Conservation (phyloP, 92 coral and sea anemone species). For the Ricordea florida region DNA sequence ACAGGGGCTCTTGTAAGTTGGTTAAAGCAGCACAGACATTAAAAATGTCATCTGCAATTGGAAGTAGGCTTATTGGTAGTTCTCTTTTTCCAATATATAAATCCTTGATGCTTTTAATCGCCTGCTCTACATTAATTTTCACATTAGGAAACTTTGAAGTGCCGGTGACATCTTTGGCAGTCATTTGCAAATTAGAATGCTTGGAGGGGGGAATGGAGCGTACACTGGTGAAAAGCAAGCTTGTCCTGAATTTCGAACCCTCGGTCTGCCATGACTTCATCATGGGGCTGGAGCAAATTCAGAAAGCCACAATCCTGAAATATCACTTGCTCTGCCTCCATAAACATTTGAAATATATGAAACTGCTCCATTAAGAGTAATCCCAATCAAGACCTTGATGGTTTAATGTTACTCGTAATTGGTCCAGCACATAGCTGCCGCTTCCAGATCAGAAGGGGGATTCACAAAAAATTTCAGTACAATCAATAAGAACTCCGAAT, state of each 20-base stretch:
- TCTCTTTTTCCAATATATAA: slow-evolving; percentile 21
- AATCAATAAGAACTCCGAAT: neutral
- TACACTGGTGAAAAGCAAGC: slow-evolving; percentile 20
- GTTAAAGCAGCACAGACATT: neutral
- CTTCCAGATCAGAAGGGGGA: slow-evolving; percentile 38
- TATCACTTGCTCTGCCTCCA: slow-evolving; percentile 59
- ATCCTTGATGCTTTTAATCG: slow-evolving; percentile 31
- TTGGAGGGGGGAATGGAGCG: slow-evolving; percentile 39
- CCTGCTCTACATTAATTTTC: slow-evolving; percentile 51
- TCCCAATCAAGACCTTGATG: slow-evolving; percentile 48
- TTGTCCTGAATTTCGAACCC: slow-evolving; percentile 43
- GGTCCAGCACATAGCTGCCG: slow-evolving; percentile 46
- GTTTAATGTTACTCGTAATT: slow-evolving; percentile 50
- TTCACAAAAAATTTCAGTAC: slow-evolving; percentile 3
- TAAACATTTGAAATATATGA: slow-evolving; percentile 36
- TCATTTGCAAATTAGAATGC: slow-evolving; percentile 35
- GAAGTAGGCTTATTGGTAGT: slow-evolving; percentile 36
- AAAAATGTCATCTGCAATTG: slow-evolving; percentile 45
- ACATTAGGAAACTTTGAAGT: slow-evolving; percentile 48
- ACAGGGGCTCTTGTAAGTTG: neutral
- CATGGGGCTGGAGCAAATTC: slow-evolving; percentile 30
- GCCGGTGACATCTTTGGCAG: slow-evolving; percentile 20
- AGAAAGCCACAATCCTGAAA: slow-evolving; percentile 14
- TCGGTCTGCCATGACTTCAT: slow-evolving; percentile 58
- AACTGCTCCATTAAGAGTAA: slow-evolving; percentile 52